Percentiles rank a stretch among this genome's conserved stretches.
Evolutionary conservation across 2,797 vertebrate species (phyloP).

Genomic region (Echiichthys vipera): DNA sequence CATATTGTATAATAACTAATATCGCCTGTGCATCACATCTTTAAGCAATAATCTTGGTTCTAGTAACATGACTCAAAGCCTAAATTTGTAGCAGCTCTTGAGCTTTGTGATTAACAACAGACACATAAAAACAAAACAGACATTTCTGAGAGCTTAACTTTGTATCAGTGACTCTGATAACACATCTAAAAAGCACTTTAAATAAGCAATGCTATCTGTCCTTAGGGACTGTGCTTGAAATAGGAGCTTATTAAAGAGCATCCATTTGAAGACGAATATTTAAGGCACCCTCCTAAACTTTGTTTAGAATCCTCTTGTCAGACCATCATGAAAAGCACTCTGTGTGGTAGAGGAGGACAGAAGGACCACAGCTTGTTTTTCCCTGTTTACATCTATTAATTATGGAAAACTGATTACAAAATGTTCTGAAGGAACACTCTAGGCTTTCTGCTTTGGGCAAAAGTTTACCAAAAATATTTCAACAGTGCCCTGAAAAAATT

Average conservation of each 20-base stretch:
- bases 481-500: constrained; percentile 56
- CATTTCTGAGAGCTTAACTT: constrained; percentile 24
- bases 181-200: constrained; percentile 29
- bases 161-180: constrained; percentile 22
- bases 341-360: constrained; percentile 28
- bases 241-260: constrained; percentile 45
- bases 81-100: not conserved
- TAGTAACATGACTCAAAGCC: constrained; percentile 18
- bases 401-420: constrained; percentile 73
- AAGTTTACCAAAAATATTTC: constrained; percentile 56
- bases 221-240: constrained; percentile 46
- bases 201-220: constrained; percentile 39
- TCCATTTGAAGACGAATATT: constrained; percentile 62
- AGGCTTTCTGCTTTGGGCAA: constrained; percentile 48
- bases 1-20: not conserved
- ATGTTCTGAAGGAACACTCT: constrained; percentile 60
- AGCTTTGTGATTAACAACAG: constrained; percentile 25
- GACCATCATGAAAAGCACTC: constrained; percentile 14
- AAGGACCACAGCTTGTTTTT: constrained; percentile 49
- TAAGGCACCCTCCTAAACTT: constrained; percentile 55
- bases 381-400: constrained; percentile 68
- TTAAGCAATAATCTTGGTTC: not conserved
- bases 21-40: constrained; percentile 28
- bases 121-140: not conserved
- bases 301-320: constrained; percentile 58